Evolutionary conservation across 2,113 vertebrate species (phyloP).

Genomic region (Campylorhamphus procurvoides): DNA sequence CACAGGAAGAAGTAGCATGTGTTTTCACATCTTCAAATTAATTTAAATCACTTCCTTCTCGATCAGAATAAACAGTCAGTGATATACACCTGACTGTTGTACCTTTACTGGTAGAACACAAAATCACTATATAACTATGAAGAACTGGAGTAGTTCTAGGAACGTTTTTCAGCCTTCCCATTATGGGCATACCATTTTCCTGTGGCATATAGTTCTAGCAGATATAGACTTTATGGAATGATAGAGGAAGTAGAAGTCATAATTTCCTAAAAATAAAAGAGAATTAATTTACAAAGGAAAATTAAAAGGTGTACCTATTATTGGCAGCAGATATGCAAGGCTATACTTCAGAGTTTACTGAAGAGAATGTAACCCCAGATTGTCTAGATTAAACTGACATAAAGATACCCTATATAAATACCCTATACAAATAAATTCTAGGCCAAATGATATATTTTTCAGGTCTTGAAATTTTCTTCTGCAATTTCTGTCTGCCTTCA

Average conservation of each 20-base stretch:
- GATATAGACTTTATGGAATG: background rate
- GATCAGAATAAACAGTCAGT: background rate
- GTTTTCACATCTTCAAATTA: background rate
- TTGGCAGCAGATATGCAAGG: background rate
- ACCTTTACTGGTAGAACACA: background rate
- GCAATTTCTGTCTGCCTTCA: background rate
- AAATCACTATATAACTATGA: background rate
- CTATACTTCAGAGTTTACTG: background rate
- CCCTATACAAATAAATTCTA: background rate
- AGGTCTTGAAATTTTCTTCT: constrained; percentile 13
- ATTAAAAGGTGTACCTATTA: background rate
- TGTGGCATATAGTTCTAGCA: background rate
- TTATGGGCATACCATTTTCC: background rate
- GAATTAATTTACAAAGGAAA: constrained; percentile 17
- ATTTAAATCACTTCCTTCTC: background rate
- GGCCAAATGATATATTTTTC: background rate
- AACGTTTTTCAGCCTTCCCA: constrained; percentile 17
- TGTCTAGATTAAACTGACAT: constrained; percentile 15
- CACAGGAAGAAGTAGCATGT: background rate
- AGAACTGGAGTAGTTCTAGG: background rate
- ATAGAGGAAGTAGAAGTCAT: constrained; percentile 16
- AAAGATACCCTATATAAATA: background rate
- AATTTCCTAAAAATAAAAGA: constrained; percentile 47
- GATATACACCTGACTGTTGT: background rate
- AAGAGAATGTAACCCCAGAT: background rate